Base-by-base conservation (phyloP, 2,797 vertebrate genomes). In the Dendrocincla fuliginosa region DNA sequence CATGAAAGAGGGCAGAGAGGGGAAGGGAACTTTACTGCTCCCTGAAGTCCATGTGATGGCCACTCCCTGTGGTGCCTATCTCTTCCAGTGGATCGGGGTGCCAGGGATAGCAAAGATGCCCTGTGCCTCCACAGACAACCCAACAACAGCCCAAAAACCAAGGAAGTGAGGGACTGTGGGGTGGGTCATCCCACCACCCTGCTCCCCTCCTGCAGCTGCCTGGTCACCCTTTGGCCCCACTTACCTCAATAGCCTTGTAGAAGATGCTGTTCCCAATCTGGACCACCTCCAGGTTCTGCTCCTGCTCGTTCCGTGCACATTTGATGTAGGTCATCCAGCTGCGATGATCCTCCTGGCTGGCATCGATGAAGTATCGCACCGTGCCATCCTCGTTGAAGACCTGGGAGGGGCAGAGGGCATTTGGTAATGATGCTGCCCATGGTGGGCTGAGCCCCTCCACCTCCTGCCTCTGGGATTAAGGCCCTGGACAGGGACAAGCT, bases 301-400 rank as follows among this genome's bases (percentile, higher is more conserved):
- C 99, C 96, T 99, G 99, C 75, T 99, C 99, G 0, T 99, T 99
- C 13, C 99, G 98, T 0, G 99, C 99, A 19, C 99, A 99, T 70
- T 99, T 99, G 87, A 99, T 99, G 95, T 99, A 99, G 3, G 99
- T 99, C 99, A 99, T 99, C 99, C 99, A 99, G 98, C 99, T 99
- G 50, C 99, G 98, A 90, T 99, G 99, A 78, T 99, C 99, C 96
- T 99, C 99, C 96, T 99, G 99, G 92, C 99, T 99, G 96, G 99
- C 99, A 0, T 99, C 99, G 3, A 99, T 98, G 95, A 99, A 99
- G 82, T 98, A 99, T 13, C 99, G 98, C 84, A 99, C 99, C 0
- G 99, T 99, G 64, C 99, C 98, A 0, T 99, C 99, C 20, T 99
- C 99, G 0, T 99, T 99, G 95, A 99, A 99, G 68, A 99, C 99